A percentile compares a stretch with the other conserved stretches of the same genome.
Conservation (phyloP, 1,140 invertebrate species). For the Drosophila lowei region DNA sequence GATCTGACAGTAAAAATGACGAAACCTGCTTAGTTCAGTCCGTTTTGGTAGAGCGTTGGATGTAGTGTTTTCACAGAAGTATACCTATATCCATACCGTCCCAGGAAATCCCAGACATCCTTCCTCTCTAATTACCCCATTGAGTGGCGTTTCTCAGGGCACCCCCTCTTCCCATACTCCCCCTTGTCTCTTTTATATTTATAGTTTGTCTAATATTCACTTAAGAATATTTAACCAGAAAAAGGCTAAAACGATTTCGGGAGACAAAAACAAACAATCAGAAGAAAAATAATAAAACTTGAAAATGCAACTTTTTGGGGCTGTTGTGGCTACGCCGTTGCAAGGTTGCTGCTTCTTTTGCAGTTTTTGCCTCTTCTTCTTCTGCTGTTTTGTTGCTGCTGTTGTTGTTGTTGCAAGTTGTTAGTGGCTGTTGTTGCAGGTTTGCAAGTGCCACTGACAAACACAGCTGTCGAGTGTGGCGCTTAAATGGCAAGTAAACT, state of each 20-base stretch:
- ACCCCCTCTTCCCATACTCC: no score
- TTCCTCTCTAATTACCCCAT: no score
- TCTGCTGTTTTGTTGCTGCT: background rate
- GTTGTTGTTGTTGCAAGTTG: slow-evolving; percentile 4
- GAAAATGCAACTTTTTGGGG: slow-evolving; percentile 48
- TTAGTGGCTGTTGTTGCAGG: slow-evolving; percentile 20
- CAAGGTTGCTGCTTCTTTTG: slow-evolving; percentile 9
- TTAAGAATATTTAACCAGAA: slow-evolving; percentile 6
- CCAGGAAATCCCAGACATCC: no score
- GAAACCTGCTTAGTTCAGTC: no score
- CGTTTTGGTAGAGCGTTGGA: background rate
- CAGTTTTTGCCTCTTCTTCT: no score
- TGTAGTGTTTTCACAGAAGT: slow-evolving; percentile 30
- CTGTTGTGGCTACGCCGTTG: slow-evolving; percentile 24
- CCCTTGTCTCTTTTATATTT: no score
- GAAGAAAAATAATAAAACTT: slow-evolving; percentile 41
- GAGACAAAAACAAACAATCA: slow-evolving; percentile 34
- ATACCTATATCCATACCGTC: no score
- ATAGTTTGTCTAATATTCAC: no score
- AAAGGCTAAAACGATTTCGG: slow-evolving; percentile 17
- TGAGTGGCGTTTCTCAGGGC: no score
- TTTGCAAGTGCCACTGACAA: slow-evolving; percentile 57
- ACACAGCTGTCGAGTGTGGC: slow-evolving; percentile 74
- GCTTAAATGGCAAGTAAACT: slow-evolving; percentile 80
- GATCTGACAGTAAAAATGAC: no score